A percentile compares a stretch with the other conserved stretches of the same genome.
Evolutionary conservation across 1,140 invertebrate genomes (phyloP).

Genomic region (Brachionus plicatilis): DNA sequence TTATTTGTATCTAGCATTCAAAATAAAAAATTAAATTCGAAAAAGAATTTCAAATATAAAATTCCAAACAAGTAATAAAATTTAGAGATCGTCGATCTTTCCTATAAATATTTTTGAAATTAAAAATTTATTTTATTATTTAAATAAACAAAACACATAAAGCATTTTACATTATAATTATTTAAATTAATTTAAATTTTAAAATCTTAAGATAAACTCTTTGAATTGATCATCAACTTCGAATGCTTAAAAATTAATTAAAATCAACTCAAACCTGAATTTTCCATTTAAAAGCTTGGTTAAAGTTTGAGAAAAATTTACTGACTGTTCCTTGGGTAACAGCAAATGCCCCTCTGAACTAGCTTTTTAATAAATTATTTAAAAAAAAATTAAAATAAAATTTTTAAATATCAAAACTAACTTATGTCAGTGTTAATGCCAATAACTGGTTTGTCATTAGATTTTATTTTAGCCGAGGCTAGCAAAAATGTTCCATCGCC

Average conservation of each 20-base stretch:
- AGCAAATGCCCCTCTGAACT: slow-evolving; percentile 88
- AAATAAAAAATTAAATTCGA: no score
- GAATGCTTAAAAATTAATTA: neutral
- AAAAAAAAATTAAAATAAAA: slow-evolving; percentile 36
- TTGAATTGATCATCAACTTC: no score
- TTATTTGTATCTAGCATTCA: no score
- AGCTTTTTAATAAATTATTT: slow-evolving; percentile 33
- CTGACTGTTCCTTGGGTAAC: slow-evolving; percentile 67
- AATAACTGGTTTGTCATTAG: slow-evolving; percentile 76
- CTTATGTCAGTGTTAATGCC: slow-evolving; percentile 96
- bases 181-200: no score
- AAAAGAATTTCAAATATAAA: no score
- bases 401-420: slow-evolving; percentile 47
- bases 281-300: slow-evolving; percentile 64
- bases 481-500: slow-evolving; percentile 96
- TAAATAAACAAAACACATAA: neutral
- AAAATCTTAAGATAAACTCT: no score
- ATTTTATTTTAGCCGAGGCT: slow-evolving; percentile 74
- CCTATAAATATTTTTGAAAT: neutral
- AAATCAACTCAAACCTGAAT: slow-evolving; percentile 50
- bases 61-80: no score
- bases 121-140: neutral
- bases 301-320: slow-evolving; percentile 67
- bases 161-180: no score
- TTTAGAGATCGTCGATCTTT: no score